Conservation (phyloP, 2,113 vertebrate species). For the Hydrolagus affinis region DNA sequence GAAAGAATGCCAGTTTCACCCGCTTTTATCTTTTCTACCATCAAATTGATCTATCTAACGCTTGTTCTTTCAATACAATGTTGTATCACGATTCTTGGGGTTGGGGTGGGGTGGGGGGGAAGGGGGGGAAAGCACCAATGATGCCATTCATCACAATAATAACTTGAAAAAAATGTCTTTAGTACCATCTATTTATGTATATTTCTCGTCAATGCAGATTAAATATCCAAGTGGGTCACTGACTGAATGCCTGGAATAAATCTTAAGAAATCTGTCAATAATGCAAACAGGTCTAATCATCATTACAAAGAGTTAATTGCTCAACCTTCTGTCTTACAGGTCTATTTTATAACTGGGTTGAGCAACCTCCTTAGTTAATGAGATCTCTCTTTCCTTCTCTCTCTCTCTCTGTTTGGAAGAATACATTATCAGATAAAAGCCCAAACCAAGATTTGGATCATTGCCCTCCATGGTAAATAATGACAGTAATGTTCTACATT, state of each 20-base stretch:
- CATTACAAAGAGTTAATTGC: neutral
- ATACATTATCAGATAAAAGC: neutral
- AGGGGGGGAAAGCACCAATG: too few relatives aligned
- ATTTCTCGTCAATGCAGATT: slow-evolving; percentile 45
- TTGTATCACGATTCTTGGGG: neutral
- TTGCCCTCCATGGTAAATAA: neutral
- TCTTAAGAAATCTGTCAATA: slow-evolving; percentile 40
- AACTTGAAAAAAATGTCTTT: slow-evolving; percentile 23
- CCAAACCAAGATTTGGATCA: neutral
- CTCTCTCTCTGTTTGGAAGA: neutral
- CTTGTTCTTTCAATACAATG: slow-evolving; percentile 1
- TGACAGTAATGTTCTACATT: neutral
- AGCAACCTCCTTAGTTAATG: neutral
- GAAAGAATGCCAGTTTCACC: neutral
- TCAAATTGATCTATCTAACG: neutral
- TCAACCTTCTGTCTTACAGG: neutral
- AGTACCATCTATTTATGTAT: slow-evolving; percentile 40
- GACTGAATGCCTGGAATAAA: slow-evolving; percentile 44
- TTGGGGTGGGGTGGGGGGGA: too few relatives aligned
- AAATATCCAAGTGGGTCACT: slow-evolving; percentile 44
- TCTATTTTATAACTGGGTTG: neutral
- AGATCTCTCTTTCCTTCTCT: neutral
- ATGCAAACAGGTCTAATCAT: slow-evolving; percentile 47
- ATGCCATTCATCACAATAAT: slow-evolving; percentile 7
- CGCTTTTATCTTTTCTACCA: neutral